Evolutionary conservation across 1,140 invertebrate species (phyloP), one percentile per base, ranked within the genome.

Genomic region (Drosophila sucinea): DNA sequence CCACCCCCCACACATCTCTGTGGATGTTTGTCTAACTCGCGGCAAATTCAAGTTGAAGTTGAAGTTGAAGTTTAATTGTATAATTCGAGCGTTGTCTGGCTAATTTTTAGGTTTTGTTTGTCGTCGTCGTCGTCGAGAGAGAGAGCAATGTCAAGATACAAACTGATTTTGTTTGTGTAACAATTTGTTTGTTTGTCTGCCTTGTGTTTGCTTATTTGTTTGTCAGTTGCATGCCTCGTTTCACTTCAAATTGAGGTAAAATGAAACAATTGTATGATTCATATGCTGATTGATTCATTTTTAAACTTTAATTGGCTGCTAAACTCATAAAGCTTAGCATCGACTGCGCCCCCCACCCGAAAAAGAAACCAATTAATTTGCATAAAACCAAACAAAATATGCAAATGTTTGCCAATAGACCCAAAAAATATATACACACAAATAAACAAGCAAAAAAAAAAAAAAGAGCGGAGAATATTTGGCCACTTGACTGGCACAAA

Each of bases 41-140:
- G 33, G 66, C 44, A 80, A 71, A 17, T 89, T 84, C 79, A 89
- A 89, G 77, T 87, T 89, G 79, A 87, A 83, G 70, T 89, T 84
- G 80, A 89, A 89, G 77, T 87, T 89, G 79, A 87, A 83, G 70
- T 78, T 83, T 71, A 87, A 87, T 87, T 81, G 77, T 67, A 73
- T 87, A 83, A 83, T 89, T 65, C 58, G 67, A 72, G 64, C 73
- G 73, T 71, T 85, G 82, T 77, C 23, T 51, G 27, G 73, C 65
- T 70, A 77, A 79, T 79, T 85, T 73, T 73, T 69, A 68, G 71
- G 17, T 17, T 70, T 63, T 44, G 23, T 55, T 70, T 51, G 44
- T 51, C 25, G 8, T 51, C 3, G 35, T 17, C 17, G 17, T 17
- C 17, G 17, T 17, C 10, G 35, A 10, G 17, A 17, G 17, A 11